Evolutionary conservation across 2,888 invertebrate genomes (phyloP), one percentile per base, ranked within the genome.

Genomic region (Auanema sp.): DNA sequence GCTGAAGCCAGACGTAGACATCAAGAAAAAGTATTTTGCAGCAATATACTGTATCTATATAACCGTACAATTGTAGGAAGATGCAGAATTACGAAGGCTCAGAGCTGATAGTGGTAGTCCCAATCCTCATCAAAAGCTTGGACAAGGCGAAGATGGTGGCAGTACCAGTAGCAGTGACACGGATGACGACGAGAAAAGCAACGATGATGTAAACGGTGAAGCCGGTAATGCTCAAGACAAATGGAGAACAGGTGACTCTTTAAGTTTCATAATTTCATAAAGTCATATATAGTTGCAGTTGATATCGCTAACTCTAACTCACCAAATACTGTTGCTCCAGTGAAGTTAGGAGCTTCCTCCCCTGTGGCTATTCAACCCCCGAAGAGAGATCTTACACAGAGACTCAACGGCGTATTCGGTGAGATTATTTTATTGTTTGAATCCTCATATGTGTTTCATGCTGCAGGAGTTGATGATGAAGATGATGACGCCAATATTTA

Each of bases 121-220:
- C 21, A 76, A 76, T 49, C 78, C 79, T 2, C 79, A 77, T 65
- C 70, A 77, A 24, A 70, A 71, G 43, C 71, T 77, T n/a, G 78
- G 79, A 21, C 72, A 72, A 50, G 59, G 43, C n/a, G 55, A 59
- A 24, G 66, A 50, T 14, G 58, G 44, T 14, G 57, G 16, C 5
- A 41, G 42, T 24, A 59, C 25, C 40, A 64, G 60, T 56, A 64
- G 63, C 40, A 54, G 64, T 21, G 60, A 59, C 41, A 54, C 51
- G 21, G 68, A 64, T 16, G 63, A 65, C 14, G 60, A 60, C 23
- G 50, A 53, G 18, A 21, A 47, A 16, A 47, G 47, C 21, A 21
- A 47, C 16, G 47, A 47, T 16, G 47, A 47, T 16, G 60, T 51
- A 23, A 18, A 2, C 52, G 18, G n/a, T 16, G 21, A 3, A n/a